phyloP scores from a whole-genome alignment of 2,888 invertebrate genomes.

The Adelognathus sp. region DNA sequence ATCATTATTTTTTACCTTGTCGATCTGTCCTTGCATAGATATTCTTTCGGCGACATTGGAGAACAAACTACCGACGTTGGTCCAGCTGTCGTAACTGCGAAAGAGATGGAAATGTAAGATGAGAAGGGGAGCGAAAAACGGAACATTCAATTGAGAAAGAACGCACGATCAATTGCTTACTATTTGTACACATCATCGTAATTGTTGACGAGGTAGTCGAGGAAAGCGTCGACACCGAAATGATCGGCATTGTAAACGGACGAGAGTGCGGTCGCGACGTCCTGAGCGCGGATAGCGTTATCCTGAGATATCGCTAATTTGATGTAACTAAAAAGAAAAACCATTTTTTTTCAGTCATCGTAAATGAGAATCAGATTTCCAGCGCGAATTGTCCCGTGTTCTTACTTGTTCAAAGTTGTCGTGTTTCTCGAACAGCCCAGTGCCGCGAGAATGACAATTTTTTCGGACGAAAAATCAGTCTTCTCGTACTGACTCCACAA shows the following conservation, averaged over 20 bases:
- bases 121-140: neutral
- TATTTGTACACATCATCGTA: constrained; percentile 60
- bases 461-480: constrained; percentile 84
- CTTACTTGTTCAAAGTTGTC: constrained; percentile 72
- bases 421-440: constrained; percentile 82
- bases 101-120: neutral
- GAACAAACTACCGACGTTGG: constrained; percentile 64
- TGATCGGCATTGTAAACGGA: constrained; percentile 75
- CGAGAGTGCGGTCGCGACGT: constrained; percentile 75
- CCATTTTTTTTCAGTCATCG: neutral
- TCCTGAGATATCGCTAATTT: constrained; percentile 45
- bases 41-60: constrained; percentile 60
- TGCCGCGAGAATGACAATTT: constrained; percentile 81
- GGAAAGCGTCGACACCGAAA: constrained; percentile 63
- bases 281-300: constrained; percentile 75
- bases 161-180: constrained; percentile 63
- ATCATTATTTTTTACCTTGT: constrained; percentile 58
- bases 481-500: constrained; percentile 85
- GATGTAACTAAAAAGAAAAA: constrained; percentile 59
- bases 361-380: neutral
- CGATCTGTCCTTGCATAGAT: constrained; percentile 60
- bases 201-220: constrained; percentile 65
- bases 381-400: neutral
- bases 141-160: constrained; percentile 7
- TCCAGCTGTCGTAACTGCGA: constrained; percentile 69